phyloP scores from a whole-genome alignment of 2,797 vertebrate genomes.

The Sebastes jordani region DNA sequence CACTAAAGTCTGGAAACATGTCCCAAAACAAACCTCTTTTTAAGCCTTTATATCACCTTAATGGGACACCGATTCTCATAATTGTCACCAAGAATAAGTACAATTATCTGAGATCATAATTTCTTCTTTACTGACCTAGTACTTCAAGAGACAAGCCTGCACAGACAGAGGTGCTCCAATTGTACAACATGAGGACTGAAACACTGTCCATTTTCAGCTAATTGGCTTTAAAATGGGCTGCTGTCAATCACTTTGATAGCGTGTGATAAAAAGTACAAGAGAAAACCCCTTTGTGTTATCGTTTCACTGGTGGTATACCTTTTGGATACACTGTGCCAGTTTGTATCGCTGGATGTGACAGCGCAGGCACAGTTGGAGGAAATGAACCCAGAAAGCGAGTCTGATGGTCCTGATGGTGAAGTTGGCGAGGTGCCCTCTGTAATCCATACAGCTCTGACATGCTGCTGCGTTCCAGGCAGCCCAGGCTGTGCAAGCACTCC shows the following conservation, averaged over 20 bases:
- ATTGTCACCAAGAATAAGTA: neutral
- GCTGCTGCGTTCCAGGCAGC: conserved; percentile 28
- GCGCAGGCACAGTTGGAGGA: conserved; percentile 39
- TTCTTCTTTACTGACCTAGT: neutral
- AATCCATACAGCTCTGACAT: conserved; percentile 50
- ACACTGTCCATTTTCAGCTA: neutral
- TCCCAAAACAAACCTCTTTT: neutral
- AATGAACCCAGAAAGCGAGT: conserved; percentile 44
- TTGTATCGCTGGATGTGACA: conserved; percentile 31
- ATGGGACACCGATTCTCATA: neutral
- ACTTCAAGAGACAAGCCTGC: neutral
- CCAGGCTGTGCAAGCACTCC: conserved; percentile 24
- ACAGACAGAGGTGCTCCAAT: neutral
- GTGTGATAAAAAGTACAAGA: neutral
- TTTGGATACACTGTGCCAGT: conserved; percentile 3
- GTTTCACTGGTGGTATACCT: neutral
- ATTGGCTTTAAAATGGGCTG: neutral
- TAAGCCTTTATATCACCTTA: neutral
- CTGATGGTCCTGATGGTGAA: conserved; percentile 44
- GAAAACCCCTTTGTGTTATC: neutral
- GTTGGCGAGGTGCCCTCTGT: conserved; percentile 40
- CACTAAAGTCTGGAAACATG: neutral
- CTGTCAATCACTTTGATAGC: neutral
- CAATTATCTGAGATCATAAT: neutral
- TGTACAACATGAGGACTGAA: neutral